phyloP scores from a whole-genome alignment of 2,113 vertebrate genomes.

The Toxotes chatareus region DNA sequence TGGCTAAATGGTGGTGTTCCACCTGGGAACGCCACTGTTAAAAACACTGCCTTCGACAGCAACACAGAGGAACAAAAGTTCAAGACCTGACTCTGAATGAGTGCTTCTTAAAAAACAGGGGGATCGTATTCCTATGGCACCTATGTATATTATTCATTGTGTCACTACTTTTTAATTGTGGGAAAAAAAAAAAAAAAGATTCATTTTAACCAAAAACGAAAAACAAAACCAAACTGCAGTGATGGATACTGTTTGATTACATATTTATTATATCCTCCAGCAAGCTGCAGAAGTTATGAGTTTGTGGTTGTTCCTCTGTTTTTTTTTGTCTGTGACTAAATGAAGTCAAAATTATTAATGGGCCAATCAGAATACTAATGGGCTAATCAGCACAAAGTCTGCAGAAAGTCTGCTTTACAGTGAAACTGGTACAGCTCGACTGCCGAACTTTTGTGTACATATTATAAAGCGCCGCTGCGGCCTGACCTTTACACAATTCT shows the following conservation, averaged over 20 bases:
- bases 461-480: neutral
- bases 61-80: neutral
- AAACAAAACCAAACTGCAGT: no score
- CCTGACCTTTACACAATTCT: neutral
- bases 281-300: neutral
- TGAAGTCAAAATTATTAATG: neutral
- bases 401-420: no score
- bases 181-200: no score
- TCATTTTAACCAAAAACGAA: no score
- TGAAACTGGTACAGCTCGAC: neutral
- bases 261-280: neutral
- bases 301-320: neutral
- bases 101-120: neutral
- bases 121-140: no score
- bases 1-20: neutral
- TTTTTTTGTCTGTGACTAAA: neutral
- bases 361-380: neutral
- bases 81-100: constrained; percentile 7
- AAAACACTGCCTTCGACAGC: neutral
- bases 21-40: neutral
- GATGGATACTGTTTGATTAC: no score
- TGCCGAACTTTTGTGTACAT: neutral
- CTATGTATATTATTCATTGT: no score
- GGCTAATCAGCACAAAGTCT: neutral
- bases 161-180: no score